Conservation (phyloP, 1,140 invertebrate species). For the Phthorimaea operculella region DNA sequence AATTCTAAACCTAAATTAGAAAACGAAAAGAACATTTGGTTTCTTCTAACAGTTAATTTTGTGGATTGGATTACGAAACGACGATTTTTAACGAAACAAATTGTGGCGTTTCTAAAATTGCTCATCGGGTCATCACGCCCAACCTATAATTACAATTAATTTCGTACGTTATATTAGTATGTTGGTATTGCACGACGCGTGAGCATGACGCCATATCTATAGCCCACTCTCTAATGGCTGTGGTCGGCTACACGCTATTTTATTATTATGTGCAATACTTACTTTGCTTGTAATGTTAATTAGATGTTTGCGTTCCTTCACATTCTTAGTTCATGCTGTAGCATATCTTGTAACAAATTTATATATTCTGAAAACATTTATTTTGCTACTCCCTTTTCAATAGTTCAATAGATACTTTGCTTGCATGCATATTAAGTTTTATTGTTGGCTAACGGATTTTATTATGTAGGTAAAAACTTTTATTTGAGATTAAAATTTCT, state of each 20-base stretch:
- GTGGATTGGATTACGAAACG: not conserved
- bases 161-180: constrained; percentile 28
- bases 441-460: no score
- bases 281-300: not conserved
- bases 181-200: constrained; percentile 29
- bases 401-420: no score
- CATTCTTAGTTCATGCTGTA: no score
- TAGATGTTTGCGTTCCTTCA: no score
- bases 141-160: constrained; percentile 40
- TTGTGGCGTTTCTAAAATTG: constrained; percentile 5
- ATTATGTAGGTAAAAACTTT: no score
- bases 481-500: no score
- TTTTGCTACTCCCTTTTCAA: no score
- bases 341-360: no score
- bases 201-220: constrained; percentile 24
- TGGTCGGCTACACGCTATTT: constrained; percentile 10
- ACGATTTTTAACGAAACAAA: not conserved
- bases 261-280: not conserved
- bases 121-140: constrained; percentile 1
- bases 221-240: constrained; percentile 23
- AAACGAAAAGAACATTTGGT: not conserved
- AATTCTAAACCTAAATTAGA: not conserved
- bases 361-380: no score
- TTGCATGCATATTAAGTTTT: no score
- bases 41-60: not conserved